Conservation (phyloP, 2,888 invertebrate genomes). For the Drosophila melanosoma region DNA sequence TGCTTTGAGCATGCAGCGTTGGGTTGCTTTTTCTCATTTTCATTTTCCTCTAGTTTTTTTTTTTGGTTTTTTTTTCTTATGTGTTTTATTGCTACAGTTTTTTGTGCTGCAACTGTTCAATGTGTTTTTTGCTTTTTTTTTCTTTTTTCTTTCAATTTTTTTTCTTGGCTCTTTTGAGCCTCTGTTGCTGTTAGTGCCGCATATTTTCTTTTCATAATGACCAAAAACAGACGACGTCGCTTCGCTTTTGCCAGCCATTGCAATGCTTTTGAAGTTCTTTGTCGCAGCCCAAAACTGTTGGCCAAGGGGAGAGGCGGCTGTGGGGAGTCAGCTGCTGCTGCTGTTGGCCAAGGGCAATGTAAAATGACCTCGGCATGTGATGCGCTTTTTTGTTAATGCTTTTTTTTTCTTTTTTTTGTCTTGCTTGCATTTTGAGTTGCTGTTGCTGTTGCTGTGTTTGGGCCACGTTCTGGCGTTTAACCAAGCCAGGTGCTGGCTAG, state of each 20-base stretch:
- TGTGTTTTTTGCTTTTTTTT: conserved; percentile 20
- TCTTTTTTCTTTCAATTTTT: conserved; percentile 32
- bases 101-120: conserved; percentile 27
- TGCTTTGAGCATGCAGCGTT: conserved; percentile 52
- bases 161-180: conserved; percentile 31
- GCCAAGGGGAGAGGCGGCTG: background rate
- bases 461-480: conserved; percentile 31
- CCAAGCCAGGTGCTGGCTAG: conserved; percentile 37
- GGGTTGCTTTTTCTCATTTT: conserved; percentile 2
- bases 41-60: background rate
- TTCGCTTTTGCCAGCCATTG: conserved; percentile 38
- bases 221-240: conserved; percentile 66
- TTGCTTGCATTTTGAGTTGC: conserved; percentile 46
- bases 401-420: conserved; percentile 30
- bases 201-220: conserved; percentile 75
- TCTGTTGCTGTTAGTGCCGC: conserved; percentile 39
- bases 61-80: background rate
- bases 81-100: conserved; percentile 17
- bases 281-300: conserved; percentile 24
- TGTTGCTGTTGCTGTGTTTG: conserved; percentile 18
- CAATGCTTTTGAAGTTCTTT: conserved; percentile 76
- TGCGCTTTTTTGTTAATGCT: conserved; percentile 31
- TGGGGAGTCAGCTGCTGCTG: background rate
- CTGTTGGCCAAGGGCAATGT: conserved; percentile 53
- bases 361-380: conserved; percentile 64